These are phyloP conservation scores for Lamproptera curius DNA, from an alignment of 2,888 invertebrate species.

Conservation along the genomic window DNA sequence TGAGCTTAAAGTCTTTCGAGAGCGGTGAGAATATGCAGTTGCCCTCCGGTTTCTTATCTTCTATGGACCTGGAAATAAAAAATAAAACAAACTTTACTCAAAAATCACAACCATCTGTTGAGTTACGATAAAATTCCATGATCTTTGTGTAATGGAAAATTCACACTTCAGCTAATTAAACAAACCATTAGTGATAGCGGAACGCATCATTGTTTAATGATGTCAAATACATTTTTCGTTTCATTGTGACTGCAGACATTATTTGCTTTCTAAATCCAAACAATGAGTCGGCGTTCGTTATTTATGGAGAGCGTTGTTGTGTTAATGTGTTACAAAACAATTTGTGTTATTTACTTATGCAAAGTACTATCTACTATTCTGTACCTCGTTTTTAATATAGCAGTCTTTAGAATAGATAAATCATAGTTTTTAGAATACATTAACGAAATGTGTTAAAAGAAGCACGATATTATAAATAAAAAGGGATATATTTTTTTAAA, in stretches of 20 bases:
- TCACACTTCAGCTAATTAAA: constrained; percentile 2
- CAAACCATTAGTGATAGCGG: constrained; percentile 10
- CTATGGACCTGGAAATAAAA: constrained; percentile 62
- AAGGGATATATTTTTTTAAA: too few species aligned
- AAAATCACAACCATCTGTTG: too few species aligned
- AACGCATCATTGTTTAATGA: constrained; percentile 7
- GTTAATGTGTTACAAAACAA: too few species aligned
- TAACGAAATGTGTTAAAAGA: too few species aligned
- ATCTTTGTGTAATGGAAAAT: constrained; percentile 3
- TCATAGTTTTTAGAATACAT: too few species aligned
- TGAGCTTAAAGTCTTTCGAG: constrained; percentile 58
- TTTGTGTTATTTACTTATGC: too few species aligned
- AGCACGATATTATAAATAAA: too few species aligned
- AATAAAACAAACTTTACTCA: too few species aligned
- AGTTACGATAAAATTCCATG: constrained; percentile 5
- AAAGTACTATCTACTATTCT: too few species aligned
- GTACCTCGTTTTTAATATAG: too few species aligned
- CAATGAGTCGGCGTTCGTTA: constrained; percentile 1
- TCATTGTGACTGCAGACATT: background rate
- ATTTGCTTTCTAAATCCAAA: constrained; percentile 7
- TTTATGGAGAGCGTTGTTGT: background rate
- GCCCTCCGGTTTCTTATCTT: constrained; percentile 44
- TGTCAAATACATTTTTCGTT: constrained; percentile 2
- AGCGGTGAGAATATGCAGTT: constrained; percentile 52
- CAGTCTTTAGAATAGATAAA: too few species aligned